Conservation (phyloP, 2,113 vertebrate genomes). For the Neolamprologus toae region DNA sequence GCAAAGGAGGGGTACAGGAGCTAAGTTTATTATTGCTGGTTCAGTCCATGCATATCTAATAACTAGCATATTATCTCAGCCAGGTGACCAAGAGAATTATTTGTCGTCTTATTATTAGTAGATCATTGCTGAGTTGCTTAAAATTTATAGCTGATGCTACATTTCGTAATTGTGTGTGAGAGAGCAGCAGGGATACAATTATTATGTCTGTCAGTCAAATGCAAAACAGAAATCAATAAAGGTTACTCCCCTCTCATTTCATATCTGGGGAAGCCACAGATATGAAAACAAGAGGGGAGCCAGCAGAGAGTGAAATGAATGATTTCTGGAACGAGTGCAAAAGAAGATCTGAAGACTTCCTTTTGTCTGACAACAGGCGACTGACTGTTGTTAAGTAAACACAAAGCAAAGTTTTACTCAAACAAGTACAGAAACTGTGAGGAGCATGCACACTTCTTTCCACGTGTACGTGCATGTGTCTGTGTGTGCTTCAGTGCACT, state of each 20-base stretch:
- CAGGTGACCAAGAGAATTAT: conserved; percentile 38
- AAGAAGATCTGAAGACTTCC: conserved; percentile 28
- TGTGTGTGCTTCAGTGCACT: background rate
- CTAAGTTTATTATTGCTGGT: background rate
- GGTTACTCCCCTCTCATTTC: background rate
- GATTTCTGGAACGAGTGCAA: conserved; percentile 14
- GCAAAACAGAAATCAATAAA: conserved; percentile 8
- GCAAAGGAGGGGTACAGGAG: background rate
- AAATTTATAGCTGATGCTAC: conserved; percentile 22
- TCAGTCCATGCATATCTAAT: background rate
- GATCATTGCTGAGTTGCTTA: conserved; percentile 18
- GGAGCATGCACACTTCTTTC: background rate
- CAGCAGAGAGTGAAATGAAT: background rate
- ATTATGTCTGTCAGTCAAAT: conserved; percentile 1
- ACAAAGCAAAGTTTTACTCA: background rate
- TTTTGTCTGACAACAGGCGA: background rate
- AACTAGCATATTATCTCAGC: background rate
- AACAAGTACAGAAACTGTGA: conserved; percentile 12
- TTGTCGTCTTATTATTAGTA: conserved; percentile 34
- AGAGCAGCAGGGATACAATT: background rate
- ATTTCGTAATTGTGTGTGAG: background rate
- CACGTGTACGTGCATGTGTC: background rate
- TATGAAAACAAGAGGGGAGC: background rate
- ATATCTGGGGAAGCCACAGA: background rate
- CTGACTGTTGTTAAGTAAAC: background rate